These are phyloP conservation scores for Hydrozoanthus gracilis DNA, from an alignment of 92 coral and sea anemone genomes.

Conservation along the genomic window DNA sequence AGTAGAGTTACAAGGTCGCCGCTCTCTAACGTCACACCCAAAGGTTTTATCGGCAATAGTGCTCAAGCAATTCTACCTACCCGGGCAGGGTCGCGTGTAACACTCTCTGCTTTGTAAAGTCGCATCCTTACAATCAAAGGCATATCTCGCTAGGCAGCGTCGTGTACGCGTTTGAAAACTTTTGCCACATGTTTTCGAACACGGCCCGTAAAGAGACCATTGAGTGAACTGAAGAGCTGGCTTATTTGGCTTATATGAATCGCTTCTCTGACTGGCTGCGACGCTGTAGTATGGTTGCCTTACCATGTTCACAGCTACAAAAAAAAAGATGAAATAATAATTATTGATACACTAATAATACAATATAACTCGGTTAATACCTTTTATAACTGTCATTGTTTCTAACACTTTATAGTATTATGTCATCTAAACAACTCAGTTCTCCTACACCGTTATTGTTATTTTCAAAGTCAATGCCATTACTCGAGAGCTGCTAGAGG, in stretches of 20 bases:
- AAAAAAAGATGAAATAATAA: background rate
- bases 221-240: constrained; percentile 63
- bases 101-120: constrained; percentile 83
- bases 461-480: background rate
- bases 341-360: too few relatives aligned
- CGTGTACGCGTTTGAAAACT: constrained; percentile 84
- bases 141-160: constrained; percentile 72
- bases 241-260: constrained; percentile 27
- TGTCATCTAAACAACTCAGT: too few relatives aligned
- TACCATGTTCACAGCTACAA: background rate
- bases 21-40: background rate
- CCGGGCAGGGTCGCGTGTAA: constrained; percentile 80
- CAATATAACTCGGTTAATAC: too few relatives aligned
- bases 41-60: background rate
- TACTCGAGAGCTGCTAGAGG: background rate
- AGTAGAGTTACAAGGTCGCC: too few relatives aligned
- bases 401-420: background rate
- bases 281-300: background rate
- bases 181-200: constrained; percentile 88
- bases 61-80: constrained; percentile 49
- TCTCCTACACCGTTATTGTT: background rate
- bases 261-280: constrained; percentile 36
- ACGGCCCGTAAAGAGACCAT: constrained; percentile 87
- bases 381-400: background rate
- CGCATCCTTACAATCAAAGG: constrained; percentile 72